phyloP scores from a whole-genome alignment of 2,113 vertebrate genomes.

The western clawed frog (Xenopus tropicalis) region DNA sequence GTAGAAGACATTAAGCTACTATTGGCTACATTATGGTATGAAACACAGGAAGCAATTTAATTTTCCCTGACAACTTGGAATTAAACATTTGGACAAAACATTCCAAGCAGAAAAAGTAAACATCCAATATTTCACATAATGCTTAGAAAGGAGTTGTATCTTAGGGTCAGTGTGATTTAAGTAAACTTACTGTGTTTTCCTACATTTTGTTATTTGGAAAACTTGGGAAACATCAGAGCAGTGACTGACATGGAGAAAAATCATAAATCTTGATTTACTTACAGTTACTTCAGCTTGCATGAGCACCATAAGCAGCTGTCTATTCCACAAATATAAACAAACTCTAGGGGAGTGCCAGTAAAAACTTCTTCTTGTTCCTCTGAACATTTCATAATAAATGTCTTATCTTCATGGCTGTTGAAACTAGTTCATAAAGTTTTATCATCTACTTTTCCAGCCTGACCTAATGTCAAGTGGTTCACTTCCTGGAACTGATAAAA shows the following conservation, averaged over 20 bases:
- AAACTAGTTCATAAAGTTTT: too few species aligned
- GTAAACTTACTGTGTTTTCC: not conserved
- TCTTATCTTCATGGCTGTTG: not conserved
- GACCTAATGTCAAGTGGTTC: too few species aligned
- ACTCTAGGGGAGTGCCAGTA: slow-evolving; percentile 13
- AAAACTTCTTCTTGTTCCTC: slow-evolving; percentile 4
- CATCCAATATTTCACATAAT: not conserved
- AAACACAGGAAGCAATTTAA: not conserved
- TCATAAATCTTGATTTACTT: slow-evolving; percentile 2
- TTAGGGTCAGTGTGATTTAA: not conserved
- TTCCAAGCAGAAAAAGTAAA: slow-evolving; percentile 4
- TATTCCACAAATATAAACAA: slow-evolving; percentile 17
- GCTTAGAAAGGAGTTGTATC: slow-evolving; percentile 6
- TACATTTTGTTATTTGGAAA: not conserved
- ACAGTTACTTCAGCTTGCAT: slow-evolving; percentile 10
- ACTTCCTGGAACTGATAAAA: too few species aligned
- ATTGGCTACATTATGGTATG: not conserved
- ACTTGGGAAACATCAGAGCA: not conserved
- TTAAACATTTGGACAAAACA: slow-evolving; percentile 2
- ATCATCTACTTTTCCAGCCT: too few species aligned
- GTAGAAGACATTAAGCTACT: not conserved
- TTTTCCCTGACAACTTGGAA: not conserved
- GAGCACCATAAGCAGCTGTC: slow-evolving; percentile 22
- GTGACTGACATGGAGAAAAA: not conserved
- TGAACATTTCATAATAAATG: not conserved